Conservation (phyloP, 2,888 invertebrate species). For the Candidula unifasciata region DNA sequence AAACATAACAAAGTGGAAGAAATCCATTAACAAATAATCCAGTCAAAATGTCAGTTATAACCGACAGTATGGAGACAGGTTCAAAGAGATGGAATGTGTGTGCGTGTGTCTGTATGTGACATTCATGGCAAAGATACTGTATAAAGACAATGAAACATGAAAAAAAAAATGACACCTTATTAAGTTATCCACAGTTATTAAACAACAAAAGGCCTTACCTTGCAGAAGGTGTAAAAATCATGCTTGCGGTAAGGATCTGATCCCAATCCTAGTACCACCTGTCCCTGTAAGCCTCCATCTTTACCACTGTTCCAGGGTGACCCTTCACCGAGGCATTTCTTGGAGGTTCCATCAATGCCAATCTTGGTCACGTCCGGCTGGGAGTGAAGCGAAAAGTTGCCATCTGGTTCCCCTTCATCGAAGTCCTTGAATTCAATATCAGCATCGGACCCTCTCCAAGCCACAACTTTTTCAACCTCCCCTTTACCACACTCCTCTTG, state of each 20-base stretch:
- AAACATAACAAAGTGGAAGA: no score
- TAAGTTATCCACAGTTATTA: no score
- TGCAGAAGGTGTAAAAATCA: conserved; percentile 58
- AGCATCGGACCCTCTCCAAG: conserved; percentile 50
- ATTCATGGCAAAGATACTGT: no score
- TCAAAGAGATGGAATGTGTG: no score
- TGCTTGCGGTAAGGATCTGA: conserved; percentile 56
- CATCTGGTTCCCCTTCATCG: not conserved
- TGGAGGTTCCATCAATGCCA: conserved; percentile 32
- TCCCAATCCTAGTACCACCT: conserved; percentile 27
- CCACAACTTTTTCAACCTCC: conserved; percentile 50
- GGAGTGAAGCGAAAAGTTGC: conserved; percentile 7
- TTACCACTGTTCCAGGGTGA: conserved; percentile 37
- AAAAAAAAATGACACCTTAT: no score
- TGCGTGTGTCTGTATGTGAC: no score
- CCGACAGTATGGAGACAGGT: no score
- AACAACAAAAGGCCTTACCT: conserved; percentile 54
- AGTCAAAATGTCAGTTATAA: no score
- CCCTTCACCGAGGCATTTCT: conserved; percentile 18
- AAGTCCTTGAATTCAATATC: conserved; percentile 45
- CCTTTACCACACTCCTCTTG: conserved; percentile 57
- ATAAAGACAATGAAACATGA: no score
- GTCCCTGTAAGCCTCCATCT: conserved; percentile 35
- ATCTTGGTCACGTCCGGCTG: conserved; percentile 47
- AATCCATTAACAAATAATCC: no score